Evolutionary conservation across 2,113 vertebrate genomes (phyloP).

Genomic region (Dromas ardeola): DNA sequence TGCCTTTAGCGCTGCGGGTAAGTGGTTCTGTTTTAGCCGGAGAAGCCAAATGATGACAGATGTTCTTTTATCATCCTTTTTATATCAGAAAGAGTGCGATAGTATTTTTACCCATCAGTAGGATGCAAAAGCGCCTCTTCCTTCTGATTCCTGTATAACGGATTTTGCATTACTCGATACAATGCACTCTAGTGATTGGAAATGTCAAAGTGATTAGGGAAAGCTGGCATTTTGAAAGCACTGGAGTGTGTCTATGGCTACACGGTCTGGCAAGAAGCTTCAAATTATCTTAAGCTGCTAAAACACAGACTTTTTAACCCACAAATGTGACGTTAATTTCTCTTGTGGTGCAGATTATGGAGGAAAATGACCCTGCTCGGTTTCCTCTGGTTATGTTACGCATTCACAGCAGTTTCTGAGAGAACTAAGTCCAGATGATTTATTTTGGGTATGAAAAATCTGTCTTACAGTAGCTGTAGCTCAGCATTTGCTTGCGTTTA

Average conservation of each 20-base stretch:
- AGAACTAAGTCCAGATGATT: background rate
- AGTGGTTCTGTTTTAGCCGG: background rate
- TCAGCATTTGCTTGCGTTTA: background rate
- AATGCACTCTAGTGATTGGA: background rate
- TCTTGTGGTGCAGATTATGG: background rate
- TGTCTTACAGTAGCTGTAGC: background rate
- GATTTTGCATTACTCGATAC: background rate
- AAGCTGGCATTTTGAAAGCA: background rate
- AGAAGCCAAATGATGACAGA: background rate
- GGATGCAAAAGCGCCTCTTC: background rate
- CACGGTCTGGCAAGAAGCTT: background rate
- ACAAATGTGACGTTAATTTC: background rate
- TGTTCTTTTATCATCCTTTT: background rate
- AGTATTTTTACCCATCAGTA: background rate
- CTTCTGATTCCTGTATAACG: background rate
- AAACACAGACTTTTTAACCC: background rate
- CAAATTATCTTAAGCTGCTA: background rate
- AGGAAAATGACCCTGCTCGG: background rate
- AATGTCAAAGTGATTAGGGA: constrained; percentile 22
- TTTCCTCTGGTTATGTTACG: background rate
- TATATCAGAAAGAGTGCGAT: background rate
- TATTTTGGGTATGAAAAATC: background rate
- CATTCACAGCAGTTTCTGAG: background rate
- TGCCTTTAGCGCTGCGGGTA: background rate
- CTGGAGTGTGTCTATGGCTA: background rate